A percentile compares a stretch with the other conserved stretches of the same genome.
Evolutionary conservation across 1,140 invertebrate genomes (phyloP).

Genomic region (Aphidius ervi): DNA sequence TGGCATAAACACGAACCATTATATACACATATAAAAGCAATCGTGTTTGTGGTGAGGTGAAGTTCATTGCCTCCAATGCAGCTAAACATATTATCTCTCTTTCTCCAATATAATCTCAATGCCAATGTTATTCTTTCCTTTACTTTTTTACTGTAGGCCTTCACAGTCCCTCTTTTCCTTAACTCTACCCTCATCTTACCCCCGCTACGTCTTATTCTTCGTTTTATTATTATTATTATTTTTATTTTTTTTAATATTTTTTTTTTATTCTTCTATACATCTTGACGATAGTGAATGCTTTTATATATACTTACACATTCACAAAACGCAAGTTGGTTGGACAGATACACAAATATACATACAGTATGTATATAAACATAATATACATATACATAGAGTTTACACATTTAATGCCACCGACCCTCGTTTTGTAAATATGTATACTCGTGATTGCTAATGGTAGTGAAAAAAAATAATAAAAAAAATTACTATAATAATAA

Average conservation of each 20-base stretch:
- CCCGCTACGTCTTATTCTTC: neutral
- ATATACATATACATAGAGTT: neutral
- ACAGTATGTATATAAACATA: too few relatives aligned
- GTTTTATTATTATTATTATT: neutral
- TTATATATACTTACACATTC: constrained; percentile 4
- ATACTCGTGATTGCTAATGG: too few relatives aligned
- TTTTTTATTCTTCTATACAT: neutral
- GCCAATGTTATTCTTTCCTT: neutral
- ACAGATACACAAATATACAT: constrained; percentile 1
- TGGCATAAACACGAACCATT: constrained; percentile 49
- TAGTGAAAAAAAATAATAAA: too few relatives aligned
- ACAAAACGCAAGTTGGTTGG: constrained; percentile 3
- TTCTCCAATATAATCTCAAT: neutral
- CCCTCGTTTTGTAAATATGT: too few relatives aligned
- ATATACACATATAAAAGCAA: constrained; percentile 49
- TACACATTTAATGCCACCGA: neutral
- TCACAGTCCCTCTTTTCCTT: neutral
- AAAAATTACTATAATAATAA: constrained; percentile 37
- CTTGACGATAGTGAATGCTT: constrained; percentile 15
- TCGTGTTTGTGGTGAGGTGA: constrained; percentile 45
- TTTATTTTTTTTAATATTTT: constrained; percentile 2
- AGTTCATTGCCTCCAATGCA: constrained; percentile 51
- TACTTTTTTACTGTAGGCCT: neutral
- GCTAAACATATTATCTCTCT: constrained; percentile 15
- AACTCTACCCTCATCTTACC: neutral